Conservation (phyloP, 2,797 vertebrate species). For the Chelon labrosus region DNA sequence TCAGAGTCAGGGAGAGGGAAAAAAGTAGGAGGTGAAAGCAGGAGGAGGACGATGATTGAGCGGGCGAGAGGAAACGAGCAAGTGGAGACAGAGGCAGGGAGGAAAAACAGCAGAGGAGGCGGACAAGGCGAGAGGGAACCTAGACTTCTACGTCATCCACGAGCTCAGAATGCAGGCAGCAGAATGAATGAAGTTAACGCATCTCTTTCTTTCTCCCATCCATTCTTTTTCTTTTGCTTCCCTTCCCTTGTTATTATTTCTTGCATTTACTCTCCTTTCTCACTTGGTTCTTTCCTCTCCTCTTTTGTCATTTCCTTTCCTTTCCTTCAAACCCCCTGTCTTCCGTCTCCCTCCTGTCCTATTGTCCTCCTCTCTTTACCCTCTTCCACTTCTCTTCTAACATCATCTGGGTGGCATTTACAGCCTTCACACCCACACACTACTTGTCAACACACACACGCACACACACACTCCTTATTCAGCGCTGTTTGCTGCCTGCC, state of each 20-base stretch:
- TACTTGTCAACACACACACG: not conserved
- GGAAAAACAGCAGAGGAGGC: conserved; percentile 22
- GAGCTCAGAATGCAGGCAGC: conserved; percentile 23
- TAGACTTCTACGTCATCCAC: conserved; percentile 44
- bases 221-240: too few relatives aligned
- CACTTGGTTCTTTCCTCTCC: conserved; percentile 7
- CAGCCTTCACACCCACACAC: conserved; percentile 7
- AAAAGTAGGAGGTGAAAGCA: conserved; percentile 67
- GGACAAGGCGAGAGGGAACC: conserved; percentile 36
- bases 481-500: not conserved
- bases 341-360: not conserved
- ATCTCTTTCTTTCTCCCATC: too few relatives aligned
- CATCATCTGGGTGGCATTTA: conserved; percentile 34
- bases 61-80: conserved; percentile 46
- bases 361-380: too few relatives aligned
- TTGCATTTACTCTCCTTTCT: conserved; percentile 1
- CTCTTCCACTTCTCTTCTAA: conserved; percentile 15
- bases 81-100: conserved; percentile 10
- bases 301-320: not conserved
- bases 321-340: not conserved
- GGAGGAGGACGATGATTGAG: conserved; percentile 65
- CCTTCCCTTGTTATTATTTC: too few relatives aligned
- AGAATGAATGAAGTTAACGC: conserved; percentile 15
- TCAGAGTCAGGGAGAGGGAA: conserved; percentile 62
- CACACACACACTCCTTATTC: not conserved